Evolutionary conservation across 2,113 vertebrate species (phyloP).

Genomic region (Lepus timidus): DNA sequence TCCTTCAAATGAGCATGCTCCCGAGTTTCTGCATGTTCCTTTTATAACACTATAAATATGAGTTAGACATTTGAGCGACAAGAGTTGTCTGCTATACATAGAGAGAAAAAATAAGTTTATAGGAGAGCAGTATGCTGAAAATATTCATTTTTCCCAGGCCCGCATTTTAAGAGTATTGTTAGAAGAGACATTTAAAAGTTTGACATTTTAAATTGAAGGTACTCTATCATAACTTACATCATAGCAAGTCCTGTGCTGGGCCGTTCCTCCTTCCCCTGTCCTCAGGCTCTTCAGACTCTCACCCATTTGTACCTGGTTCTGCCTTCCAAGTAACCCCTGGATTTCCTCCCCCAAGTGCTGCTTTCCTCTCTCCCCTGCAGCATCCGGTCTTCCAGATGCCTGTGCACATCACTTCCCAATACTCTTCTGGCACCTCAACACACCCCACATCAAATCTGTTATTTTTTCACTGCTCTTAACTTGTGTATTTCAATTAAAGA

Average conservation of each 20-base stretch:
- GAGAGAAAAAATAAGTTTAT: not conserved
- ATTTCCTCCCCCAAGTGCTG: not conserved
- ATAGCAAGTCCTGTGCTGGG: not conserved
- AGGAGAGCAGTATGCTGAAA: not conserved
- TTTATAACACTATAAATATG: conserved; percentile 20
- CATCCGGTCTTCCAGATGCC: not conserved
- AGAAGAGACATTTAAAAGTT: not conserved
- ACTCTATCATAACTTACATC: not conserved
- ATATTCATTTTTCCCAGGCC: conserved; percentile 4
- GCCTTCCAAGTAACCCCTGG: not conserved
- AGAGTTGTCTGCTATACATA: not conserved
- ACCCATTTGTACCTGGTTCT: not conserved
- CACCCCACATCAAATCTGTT: not conserved
- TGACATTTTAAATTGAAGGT: conserved; percentile 17
- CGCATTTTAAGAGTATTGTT: not conserved
- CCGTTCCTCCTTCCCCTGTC: not conserved
- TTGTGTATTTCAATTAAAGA: conserved; percentile 23
- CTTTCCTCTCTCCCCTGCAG: not conserved
- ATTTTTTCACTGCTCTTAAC: not conserved
- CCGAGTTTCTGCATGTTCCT: conserved; percentile 28
- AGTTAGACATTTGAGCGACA: not conserved
- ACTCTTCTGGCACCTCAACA: not conserved
- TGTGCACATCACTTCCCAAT: not conserved
- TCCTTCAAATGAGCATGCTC: conserved; percentile 33
- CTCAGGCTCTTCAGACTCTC: not conserved